Base-by-base conservation (phyloP, 2,888 invertebrate genomes). In the Antitype chi region DNA sequence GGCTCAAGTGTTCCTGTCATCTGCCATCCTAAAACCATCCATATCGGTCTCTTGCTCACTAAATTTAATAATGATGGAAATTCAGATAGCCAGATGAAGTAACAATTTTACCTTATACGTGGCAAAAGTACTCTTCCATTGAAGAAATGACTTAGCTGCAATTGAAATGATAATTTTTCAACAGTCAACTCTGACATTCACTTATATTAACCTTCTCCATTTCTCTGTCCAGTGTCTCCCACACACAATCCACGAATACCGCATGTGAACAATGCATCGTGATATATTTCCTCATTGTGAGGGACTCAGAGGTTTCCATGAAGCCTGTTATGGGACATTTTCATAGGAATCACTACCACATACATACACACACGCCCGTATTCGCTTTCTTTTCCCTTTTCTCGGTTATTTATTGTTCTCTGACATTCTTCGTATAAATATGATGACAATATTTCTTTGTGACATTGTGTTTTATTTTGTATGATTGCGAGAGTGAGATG, bases 311-410 rank as follows among this genome's bases (percentile, higher is more conserved):
- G 89, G 89, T 89, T 89, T 89, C 92, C 89, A 92, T 91, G 92
- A 91, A 87, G 85, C 89, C 81, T 69, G 75, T 84, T 76, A 84
- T 72, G 79, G 73, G 74, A 76, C 85, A 92, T 93, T 93, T 92
- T 89, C 93, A 93, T 93, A 88, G 80, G 81, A 91, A 91, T 88
- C 82, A 82, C 87, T 79, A 72, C 72, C 79, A 70, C 78, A 86
- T 76, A 82, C 78, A 81, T 82, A 80, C 78, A 73, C 57, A 80
- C 80, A 25, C 63, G 32, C 79, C 72, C 55, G 75, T 69, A 55
- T 70, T 69, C 63, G 66, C 60, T 76, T 73, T 80, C 47, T 81
- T 83, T 85, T 78, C 84, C 80, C 80, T 79, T 85, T 77, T 78
- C 78, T 76, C 28, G 28, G 76, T 80, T 82, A 88, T 86, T 88